These are phyloP conservation scores for Apamea sordens DNA, from an alignment of 2,888 invertebrate genomes.

Conservation along the genomic window DNA sequence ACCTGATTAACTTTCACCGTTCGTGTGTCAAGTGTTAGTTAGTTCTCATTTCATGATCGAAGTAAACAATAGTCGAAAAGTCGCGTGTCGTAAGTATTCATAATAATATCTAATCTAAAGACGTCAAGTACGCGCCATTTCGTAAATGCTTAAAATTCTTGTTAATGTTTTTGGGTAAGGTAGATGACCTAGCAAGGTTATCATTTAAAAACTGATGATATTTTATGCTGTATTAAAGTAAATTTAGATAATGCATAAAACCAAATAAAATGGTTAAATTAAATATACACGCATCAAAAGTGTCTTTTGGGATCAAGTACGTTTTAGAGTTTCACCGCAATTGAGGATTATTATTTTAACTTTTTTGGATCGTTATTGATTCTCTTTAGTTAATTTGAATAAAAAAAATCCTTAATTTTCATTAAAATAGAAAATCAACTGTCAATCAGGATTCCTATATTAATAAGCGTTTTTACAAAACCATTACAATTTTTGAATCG, in stretches of 20 bases:
- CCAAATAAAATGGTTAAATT: not conserved
- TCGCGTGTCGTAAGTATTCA: constrained; percentile 32
- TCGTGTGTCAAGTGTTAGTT: constrained; percentile 12
- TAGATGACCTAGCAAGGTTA: constrained; percentile 48
- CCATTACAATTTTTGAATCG: no score
- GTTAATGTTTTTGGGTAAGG: constrained; percentile 44
- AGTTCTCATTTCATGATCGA: constrained; percentile 25
- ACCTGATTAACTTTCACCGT: constrained; percentile 45
- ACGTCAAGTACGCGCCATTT: constrained; percentile 41
- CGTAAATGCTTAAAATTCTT: constrained; percentile 20
- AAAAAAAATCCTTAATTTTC: no score
- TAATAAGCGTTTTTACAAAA: no score
- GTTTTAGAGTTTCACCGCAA: no score
- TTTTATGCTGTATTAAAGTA: not conserved
- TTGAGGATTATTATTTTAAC: no score
- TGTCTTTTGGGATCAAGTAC: no score
- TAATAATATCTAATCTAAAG: constrained; percentile 44
- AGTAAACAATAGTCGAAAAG: constrained; percentile 25
- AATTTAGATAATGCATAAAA: constrained; percentile 24
- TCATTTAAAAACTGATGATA: constrained; percentile 2
- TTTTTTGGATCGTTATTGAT: no score
- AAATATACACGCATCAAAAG: not conserved
- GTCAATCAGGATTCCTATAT: no score
- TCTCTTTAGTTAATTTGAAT: no score
- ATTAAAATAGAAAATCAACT: no score